Evolutionary conservation across 2,888 invertebrate genomes (phyloP).

Genomic region (Troides helena): DNA sequence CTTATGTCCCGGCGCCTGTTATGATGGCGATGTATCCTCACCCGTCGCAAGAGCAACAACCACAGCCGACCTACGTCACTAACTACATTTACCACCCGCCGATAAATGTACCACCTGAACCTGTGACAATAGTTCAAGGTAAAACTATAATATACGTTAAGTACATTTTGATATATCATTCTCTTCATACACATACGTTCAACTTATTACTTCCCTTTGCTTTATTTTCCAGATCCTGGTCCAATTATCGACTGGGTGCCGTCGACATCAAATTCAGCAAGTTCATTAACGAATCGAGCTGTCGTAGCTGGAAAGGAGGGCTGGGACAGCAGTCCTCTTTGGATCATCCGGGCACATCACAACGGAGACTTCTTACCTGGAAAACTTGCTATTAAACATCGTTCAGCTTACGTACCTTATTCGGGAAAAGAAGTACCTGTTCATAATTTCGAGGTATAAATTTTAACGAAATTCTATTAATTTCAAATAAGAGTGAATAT

Average conservation of each 20-base stretch:
- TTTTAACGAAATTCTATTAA: neutral
- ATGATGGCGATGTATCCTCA: slow-evolving; percentile 63
- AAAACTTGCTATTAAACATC: slow-evolving; percentile 64
- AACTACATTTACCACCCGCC: slow-evolving; percentile 59
- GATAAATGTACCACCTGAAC: slow-evolving; percentile 41
- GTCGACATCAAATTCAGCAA: slow-evolving; percentile 50
- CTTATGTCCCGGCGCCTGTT: slow-evolving; percentile 62
- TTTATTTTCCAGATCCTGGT: slow-evolving; percentile 28
- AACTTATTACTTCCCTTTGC: neutral
- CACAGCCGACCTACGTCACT: slow-evolving; percentile 55
- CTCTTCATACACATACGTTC: neutral
- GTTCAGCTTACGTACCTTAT: slow-evolving; percentile 61
- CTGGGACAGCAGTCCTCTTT: slow-evolving; percentile 70
- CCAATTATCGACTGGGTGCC: slow-evolving; percentile 59
- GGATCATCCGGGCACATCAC: slow-evolving; percentile 68
- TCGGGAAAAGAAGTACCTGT: slow-evolving; percentile 65
- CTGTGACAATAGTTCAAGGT: slow-evolving; percentile 45
- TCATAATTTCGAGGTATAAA: slow-evolving; percentile 68
- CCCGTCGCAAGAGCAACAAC: slow-evolving; percentile 35
- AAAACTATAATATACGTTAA: slow-evolving; percentile 14
- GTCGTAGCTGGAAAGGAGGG: slow-evolving; percentile 67
- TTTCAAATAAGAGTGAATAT: neutral
- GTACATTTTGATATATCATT: neutral
- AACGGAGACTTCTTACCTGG: slow-evolving; percentile 67
- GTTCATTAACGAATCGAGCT: slow-evolving; percentile 50